Percentiles rank a stretch among this genome's conserved stretches.
phyloP scores from a whole-genome alignment of 1,140 invertebrate species.

The Cydia fagiglandana region DNA sequence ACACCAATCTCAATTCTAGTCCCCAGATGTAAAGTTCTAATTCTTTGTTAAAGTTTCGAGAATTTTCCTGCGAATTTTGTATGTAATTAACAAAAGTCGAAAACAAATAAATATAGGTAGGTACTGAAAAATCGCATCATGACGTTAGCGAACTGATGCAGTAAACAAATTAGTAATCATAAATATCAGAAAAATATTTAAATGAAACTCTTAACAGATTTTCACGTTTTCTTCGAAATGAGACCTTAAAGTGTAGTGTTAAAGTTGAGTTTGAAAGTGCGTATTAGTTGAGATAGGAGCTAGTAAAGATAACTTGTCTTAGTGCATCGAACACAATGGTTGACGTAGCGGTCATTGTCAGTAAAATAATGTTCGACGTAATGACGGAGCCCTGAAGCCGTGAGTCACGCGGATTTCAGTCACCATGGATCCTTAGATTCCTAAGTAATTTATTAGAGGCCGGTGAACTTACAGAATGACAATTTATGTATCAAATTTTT shows the following conservation, averaged over 20 bases:
- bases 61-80: not conserved
- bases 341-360: constrained; percentile 20
- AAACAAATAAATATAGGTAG: not conserved
- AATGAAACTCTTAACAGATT: not conserved
- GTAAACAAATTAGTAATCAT: constrained; percentile 14
- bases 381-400: constrained; percentile 2
- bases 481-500: too few species aligned
- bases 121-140: constrained; percentile 6
- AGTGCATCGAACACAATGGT: constrained; percentile 6
- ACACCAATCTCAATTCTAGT: not conserved
- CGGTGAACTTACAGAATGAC: too few species aligned
- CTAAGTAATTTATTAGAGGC: too few species aligned
- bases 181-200: not conserved
- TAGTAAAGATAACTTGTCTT: not conserved
- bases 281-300: not conserved
- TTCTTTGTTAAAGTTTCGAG: not conserved
- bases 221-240: not conserved
- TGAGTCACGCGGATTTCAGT: not conserved
- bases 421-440: not conserved
- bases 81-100: not conserved
- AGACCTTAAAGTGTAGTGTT: not conserved
- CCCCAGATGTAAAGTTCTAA: not conserved
- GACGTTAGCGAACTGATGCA: not conserved
- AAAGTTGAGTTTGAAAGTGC: not conserved
- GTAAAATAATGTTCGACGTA: not conserved